phyloP scores from a whole-genome alignment of 2,113 vertebrate genomes.

The Forbesichthys papilliferus region DNA sequence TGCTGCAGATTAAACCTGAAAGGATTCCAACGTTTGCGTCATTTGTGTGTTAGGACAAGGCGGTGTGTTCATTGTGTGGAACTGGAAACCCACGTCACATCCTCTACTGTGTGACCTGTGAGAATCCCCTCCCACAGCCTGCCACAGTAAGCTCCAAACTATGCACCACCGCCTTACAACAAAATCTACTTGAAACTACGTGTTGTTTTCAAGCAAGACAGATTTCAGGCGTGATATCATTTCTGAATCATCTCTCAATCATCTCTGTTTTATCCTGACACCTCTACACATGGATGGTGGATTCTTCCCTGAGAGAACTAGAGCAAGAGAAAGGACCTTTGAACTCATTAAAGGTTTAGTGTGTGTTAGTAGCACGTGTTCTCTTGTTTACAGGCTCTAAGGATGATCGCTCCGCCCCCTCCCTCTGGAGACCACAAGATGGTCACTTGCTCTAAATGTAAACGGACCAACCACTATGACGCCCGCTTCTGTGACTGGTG shows the following conservation, averaged over 20 bases:
- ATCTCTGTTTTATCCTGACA: no score
- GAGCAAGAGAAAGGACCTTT: no score
- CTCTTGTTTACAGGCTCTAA: slow-evolving; percentile 45
- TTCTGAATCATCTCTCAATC: no score
- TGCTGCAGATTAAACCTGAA: no score
- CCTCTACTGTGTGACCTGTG: slow-evolving; percentile 81
- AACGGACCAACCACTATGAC: slow-evolving; percentile 63
- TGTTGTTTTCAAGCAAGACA: no score
- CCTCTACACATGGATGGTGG: no score
- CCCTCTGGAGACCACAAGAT: slow-evolving; percentile 54
- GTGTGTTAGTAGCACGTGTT: background rate
- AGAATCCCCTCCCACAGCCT: slow-evolving; percentile 71
- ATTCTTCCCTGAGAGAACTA: no score
- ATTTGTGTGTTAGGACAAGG: slow-evolving; percentile 71
- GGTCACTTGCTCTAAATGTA: slow-evolving; percentile 79
- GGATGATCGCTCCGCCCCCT: slow-evolving; percentile 43
- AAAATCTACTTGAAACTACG: no score
- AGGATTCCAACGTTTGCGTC: background rate
- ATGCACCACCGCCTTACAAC: no score
- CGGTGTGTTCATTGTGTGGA: slow-evolving; percentile 81
- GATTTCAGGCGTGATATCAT: no score
- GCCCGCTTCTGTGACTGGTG: slow-evolving; percentile 87
- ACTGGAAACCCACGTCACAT: slow-evolving; percentile 82
- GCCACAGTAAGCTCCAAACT: slow-evolving; percentile 67
- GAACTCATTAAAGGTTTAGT: background rate